Evolutionary conservation across 2,113 vertebrate genomes (phyloP).

Genomic region (Gorsachius goisagi): DNA sequence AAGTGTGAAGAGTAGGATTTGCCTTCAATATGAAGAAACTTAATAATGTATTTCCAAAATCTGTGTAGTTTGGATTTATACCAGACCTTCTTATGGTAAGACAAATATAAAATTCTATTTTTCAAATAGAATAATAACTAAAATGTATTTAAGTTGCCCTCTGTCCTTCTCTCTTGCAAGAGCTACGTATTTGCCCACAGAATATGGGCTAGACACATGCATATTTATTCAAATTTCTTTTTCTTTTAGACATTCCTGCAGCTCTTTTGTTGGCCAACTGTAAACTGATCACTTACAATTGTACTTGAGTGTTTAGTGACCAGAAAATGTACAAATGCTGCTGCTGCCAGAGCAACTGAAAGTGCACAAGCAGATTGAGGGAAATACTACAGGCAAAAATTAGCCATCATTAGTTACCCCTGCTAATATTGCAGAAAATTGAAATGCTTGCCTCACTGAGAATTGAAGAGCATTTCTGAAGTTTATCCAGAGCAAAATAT

Average conservation of each 20-base stretch:
- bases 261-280: conserved; percentile 70
- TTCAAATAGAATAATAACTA: neutral
- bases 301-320: conserved; percentile 85
- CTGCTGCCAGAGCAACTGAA: conserved; percentile 74
- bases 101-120: neutral
- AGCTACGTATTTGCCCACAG: neutral
- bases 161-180: conserved; percentile 11
- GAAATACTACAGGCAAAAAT: conserved; percentile 81
- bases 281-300: conserved; percentile 77
- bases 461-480: conserved; percentile 78
- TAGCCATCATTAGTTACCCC: conserved; percentile 80
- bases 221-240: conserved; percentile 62
- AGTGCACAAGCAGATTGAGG: conserved; percentile 80
- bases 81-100: neutral
- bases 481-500: conserved; percentile 73
- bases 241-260: conserved; percentile 70
- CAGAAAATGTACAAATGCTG: conserved; percentile 85
- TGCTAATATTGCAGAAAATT: conserved; percentile 83
- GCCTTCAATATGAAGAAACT: neutral
- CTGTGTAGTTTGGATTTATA: neutral
- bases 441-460: conserved; percentile 79
- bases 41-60: neutral
- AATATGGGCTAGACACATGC: neutral
- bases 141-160: conserved; percentile 12
- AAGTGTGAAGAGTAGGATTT: neutral